Evolutionary conservation across 2,797 vertebrate genomes (phyloP).

Genomic region (Spea hammondii): DNA sequence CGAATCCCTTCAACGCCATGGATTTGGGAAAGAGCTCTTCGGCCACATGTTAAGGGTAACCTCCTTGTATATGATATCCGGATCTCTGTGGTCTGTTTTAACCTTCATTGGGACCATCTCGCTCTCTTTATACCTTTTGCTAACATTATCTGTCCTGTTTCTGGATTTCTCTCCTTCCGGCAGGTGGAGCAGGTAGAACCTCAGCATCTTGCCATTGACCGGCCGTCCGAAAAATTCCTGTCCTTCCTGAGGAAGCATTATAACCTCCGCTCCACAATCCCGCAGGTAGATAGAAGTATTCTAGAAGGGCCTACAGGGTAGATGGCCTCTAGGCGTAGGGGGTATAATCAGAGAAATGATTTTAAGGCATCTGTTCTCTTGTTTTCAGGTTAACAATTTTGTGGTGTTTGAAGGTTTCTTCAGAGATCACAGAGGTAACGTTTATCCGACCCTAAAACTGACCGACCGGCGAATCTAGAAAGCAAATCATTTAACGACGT

Average conservation of each 20-base stretch:
- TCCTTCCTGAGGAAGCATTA: conserved; percentile 86
- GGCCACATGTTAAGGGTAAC: conserved; percentile 83
- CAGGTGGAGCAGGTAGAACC: conserved; percentile 82
- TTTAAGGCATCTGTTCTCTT: not conserved
- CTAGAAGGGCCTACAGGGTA: not conserved
- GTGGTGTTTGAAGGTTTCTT: conserved; percentile 94
- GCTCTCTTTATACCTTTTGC: not conserved
- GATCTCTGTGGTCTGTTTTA: not conserved
- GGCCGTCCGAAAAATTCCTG: conserved; percentile 85
- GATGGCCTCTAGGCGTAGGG: not conserved
- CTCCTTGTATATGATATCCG: not conserved
- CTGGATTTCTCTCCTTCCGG: not conserved
- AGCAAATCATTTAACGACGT: not conserved
- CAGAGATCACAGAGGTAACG: conserved; percentile 75
- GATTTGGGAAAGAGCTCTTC: conserved; percentile 86
- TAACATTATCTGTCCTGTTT: not conserved
- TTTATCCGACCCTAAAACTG: not conserved
- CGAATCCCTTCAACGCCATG: conserved; percentile 82
- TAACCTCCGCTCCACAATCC: conserved; percentile 76
- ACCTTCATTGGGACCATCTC: too few species aligned
- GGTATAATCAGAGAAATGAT: not conserved
- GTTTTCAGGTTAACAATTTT: conserved; percentile 87
- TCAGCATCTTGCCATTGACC: conserved; percentile 81
- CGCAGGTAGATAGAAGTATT: conserved; percentile 74
- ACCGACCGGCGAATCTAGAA: not conserved